Conservation (phyloP, 1,140 invertebrate genomes). For the Rhyzopertha dominica region DNA sequence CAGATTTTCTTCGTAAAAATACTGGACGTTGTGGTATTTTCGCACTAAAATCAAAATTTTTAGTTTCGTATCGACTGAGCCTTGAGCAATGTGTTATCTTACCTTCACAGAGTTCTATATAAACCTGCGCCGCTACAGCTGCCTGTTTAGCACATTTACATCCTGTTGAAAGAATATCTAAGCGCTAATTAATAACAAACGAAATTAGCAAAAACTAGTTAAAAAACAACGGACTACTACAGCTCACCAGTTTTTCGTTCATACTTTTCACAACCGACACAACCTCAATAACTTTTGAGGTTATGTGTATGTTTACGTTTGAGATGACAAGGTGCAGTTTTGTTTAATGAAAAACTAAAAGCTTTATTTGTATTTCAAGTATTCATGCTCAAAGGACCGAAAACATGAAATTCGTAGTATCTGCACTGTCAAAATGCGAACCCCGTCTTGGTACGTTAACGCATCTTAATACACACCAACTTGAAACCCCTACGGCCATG, state of each 20-base stretch:
- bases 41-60: conserved; percentile 27
- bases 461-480: conserved; percentile 46
- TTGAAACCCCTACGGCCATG: conserved; percentile 52
- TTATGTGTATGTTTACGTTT: too few species aligned
- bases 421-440: conserved; percentile 47
- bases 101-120: conserved; percentile 38
- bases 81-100: neutral
- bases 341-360: too few species aligned
- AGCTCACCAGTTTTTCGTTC: conserved; percentile 3
- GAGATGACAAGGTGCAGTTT: too few species aligned
- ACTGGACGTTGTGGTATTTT: conserved; percentile 31
- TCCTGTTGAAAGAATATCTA: conserved; percentile 15
- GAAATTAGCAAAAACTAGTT: neutral
- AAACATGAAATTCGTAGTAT: conserved; percentile 54
- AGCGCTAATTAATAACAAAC: conserved; percentile 1
- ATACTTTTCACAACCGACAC: too few species aligned
- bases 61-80: neutral
- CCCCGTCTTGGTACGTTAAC: conserved; percentile 51
- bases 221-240: neutral
- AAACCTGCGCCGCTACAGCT: conserved; percentile 28
- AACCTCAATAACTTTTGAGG: too few species aligned
- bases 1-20: conserved; percentile 19
- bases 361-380: too few species aligned
- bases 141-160: conserved; percentile 16
- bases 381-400: too few species aligned